Evolutionary conservation across 2,113 vertebrate genomes (phyloP), one percentile per base, ranked within the genome.

Genomic region (Oncorhynchus gorbuscha): DNA sequence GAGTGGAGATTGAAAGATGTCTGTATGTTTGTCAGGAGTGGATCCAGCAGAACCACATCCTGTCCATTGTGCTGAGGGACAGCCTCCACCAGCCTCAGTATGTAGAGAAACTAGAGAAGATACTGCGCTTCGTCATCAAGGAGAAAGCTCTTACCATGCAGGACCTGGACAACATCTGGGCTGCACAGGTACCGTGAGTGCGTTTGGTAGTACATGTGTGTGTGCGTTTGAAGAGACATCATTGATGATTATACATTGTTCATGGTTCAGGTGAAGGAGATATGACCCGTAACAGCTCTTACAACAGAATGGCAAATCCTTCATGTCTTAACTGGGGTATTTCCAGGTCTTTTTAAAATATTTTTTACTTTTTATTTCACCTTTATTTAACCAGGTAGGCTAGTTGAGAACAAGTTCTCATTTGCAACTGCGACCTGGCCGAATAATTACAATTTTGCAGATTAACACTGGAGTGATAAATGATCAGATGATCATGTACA

Each of bases 141-240:
- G 98, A 99, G 86, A 99, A 99, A 87, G 97, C 97, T 67, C 94
- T 99, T 79, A 99, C 98, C 71, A 94, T 99, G 84, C 97, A 99
- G 87, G 98, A 99, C 90, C 94, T 99, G 87, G 97, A 99, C 91
- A 99, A 99, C 88, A 99, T 99, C 90, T 99, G 98, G 98, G 98
- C 98, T 83, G 98, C 98, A 83, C 98, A 99, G 97, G 98, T 99
- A 94, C 89, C 1, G 51, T 30, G 51, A 2, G 0, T 45, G 39
- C 2, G 2, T 45, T 9, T 45, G 39, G 3, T 45, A 45, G 39
- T 12, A 11, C 39, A 11, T 45, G 39, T 45, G 39, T 45, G 39
- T 6, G 39, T 45, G 39, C 39, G 9, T 49, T 18, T 51, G 39
- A 28, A 12, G 39, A 45, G 9, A 11, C 11, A 45, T 45, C 39